Evolutionary conservation across 2,888 invertebrate species (phyloP), one percentile per base, ranked within the genome.

Genomic region (Arenicola marina): DNA sequence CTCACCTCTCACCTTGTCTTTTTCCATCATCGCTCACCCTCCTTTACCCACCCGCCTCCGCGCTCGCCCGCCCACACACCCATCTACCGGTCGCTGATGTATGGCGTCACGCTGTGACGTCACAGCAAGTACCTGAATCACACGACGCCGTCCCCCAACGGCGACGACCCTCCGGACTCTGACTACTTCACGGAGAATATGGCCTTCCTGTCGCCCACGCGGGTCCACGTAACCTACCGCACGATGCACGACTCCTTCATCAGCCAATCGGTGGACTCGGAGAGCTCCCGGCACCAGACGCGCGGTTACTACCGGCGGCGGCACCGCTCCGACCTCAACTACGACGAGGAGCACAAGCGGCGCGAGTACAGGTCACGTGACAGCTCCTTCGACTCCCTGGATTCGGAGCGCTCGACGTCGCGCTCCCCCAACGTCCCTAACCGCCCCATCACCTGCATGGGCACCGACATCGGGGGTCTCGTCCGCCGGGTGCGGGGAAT

Each of bases 401-500:
- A 57, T 24, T 57, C 57, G 4, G 57, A 46, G 11, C 26, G 31
- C 4, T 57, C 57, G 7, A 18, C 48, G 15, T n/a, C 43, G 15
- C 56, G 43, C 38, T 56, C 73, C 0, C 66, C 68, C 1, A 69
- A 69, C 45, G 68, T 73, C 4, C 73, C 74, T 28, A 4, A n/a
- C 46, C 70, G 71, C 15, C 70, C 71, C 15, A 15, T 69, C 24
- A 66, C 69, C 18, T 78, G 78, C 61, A 74, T 78, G 68, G 65
- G 65, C 11, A 62, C 76, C 1, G 78, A 80, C 61, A 71, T 80
- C 31, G 73, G 75, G 7, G 71, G 70, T 21, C 68, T 80, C 32
- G 76, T 80, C 34, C 69, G 76, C 18, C 65, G 78, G 53, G 76
- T 80, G 51, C 75, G 74, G 71, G 78, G 77, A 62, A 77, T 78